These are phyloP conservation scores for Aldrovandia affinis DNA, from an alignment of 2,797 vertebrate genomes.

Conservation along the genomic window DNA sequence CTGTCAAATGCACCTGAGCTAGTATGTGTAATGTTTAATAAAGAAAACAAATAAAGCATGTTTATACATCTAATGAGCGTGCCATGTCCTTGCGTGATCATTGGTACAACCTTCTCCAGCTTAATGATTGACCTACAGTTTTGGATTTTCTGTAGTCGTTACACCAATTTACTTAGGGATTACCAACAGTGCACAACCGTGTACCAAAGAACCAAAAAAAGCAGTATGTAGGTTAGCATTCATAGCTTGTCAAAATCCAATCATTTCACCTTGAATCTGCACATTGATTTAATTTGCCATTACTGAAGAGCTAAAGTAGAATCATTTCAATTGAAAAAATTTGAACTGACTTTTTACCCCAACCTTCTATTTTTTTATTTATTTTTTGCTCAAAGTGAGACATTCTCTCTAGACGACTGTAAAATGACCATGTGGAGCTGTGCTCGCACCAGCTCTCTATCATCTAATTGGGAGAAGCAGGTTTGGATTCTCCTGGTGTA, in stretches of 20 bases:
- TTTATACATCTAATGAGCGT: constrained; percentile 53
- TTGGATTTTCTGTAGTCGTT: neutral
- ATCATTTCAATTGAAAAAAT: neutral
- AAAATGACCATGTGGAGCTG: neutral
- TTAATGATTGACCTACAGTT: neutral
- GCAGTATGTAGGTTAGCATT: no score
- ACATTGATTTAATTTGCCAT: neutral
- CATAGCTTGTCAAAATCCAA: neutral
- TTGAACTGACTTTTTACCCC: neutral
- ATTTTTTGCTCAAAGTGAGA: neutral
- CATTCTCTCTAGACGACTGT: neutral
- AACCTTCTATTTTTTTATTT: no score
- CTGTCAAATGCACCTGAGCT: constrained; percentile 49
- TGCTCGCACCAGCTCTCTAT: no score
- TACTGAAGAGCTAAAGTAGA: neutral
- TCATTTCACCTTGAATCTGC: neutral
- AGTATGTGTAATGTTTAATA: constrained; percentile 59
- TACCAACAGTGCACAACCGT: no score
- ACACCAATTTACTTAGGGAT: neutral
- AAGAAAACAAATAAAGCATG: constrained; percentile 74
- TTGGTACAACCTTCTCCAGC: neutral
- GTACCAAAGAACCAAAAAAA: no score
- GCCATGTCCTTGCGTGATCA: neutral
- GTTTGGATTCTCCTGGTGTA: no score
- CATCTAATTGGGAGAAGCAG: no score